A percentile compares a stretch with the other conserved stretches of the same genome.
These are phyloP conservation scores for Agrenia bidenticulata DNA, from an alignment of 2,888 invertebrate species.

Conservation along the genomic window DNA sequence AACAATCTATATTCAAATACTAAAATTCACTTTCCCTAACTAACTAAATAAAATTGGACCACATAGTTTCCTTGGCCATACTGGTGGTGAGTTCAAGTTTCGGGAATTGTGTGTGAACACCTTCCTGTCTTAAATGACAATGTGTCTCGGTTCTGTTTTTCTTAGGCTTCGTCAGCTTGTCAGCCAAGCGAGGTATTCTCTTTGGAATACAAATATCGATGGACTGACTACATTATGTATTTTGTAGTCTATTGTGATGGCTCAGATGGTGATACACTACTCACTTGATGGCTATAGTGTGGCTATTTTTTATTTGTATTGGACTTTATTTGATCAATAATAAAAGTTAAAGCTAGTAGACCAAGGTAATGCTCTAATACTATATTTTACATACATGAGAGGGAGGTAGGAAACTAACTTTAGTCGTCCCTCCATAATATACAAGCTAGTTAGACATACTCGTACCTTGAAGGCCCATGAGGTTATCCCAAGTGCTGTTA, in stretches of 20 bases:
- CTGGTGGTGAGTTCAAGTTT: too few species aligned
- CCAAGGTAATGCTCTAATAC: neutral
- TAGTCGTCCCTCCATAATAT: too few species aligned
- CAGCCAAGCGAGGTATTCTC: neutral
- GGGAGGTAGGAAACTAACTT: neutral
- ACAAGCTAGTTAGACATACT: too few species aligned
- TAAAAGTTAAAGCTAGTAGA: neutral
- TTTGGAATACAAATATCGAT: too few species aligned
- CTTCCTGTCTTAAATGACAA: slow-evolving; percentile 6
- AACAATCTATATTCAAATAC: neutral
- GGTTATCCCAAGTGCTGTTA: neutral
- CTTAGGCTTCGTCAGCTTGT: neutral
- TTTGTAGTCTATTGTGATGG: neutral
- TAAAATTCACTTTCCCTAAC: slow-evolving; percentile 1
- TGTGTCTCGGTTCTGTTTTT: neutral
- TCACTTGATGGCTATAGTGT: neutral
- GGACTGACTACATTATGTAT: neutral
- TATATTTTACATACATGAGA: neutral
- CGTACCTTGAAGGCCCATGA: too few species aligned
- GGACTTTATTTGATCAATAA: slow-evolving; percentile 24
- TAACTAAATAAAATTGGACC: too few species aligned
- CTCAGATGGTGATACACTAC: neutral
- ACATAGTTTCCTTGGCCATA: too few species aligned
- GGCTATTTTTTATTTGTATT: slow-evolving; percentile 3
- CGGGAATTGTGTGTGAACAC: slow-evolving; percentile 9